Percentiles rank a stretch among this genome's conserved stretches.
Conservation (phyloP, 30 jellyfish, hydroid and myxozoan genomes). For the Aurelia sp. region DNA sequence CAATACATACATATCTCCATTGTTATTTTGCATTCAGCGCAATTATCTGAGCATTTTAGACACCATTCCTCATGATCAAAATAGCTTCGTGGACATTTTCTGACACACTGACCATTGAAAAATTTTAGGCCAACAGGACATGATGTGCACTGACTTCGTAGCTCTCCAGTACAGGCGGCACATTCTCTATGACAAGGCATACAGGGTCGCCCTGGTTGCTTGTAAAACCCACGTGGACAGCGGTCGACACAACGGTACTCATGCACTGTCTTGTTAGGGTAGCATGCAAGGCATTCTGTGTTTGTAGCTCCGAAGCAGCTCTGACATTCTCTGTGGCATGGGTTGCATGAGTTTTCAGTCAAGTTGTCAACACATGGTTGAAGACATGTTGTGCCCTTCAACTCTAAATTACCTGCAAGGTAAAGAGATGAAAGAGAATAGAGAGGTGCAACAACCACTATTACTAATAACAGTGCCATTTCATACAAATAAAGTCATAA, state of each 20-base stretch:
- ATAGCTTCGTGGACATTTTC: slow-evolving; percentile 70
- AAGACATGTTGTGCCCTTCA: slow-evolving; percentile 74
- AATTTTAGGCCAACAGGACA: slow-evolving; percentile 55
- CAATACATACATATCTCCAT: slow-evolving; percentile 84
- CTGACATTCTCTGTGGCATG: slow-evolving; percentile 86
- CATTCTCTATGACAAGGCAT: slow-evolving; percentile 76
- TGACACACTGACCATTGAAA: slow-evolving; percentile 51
- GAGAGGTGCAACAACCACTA: too few relatives aligned
- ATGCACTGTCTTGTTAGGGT: slow-evolving; percentile 60
- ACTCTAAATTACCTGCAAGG: slow-evolving; percentile 82
- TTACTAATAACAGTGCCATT: too few relatives aligned
- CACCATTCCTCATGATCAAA: slow-evolving; percentile 68
- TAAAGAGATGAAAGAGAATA: not conserved
- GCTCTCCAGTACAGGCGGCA: slow-evolving; percentile 50
- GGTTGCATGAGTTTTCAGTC: slow-evolving; percentile 85
- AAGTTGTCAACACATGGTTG: slow-evolving; percentile 94
- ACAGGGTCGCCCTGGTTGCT: slow-evolving; percentile 55
- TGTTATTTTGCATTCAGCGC: slow-evolving; percentile 75
- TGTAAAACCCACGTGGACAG: slow-evolving; percentile 72
- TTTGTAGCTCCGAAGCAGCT: slow-evolving; percentile 89
- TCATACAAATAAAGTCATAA: too few relatives aligned
- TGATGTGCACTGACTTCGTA: slow-evolving; percentile 47
- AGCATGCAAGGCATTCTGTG: slow-evolving; percentile 84
- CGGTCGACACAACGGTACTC: slow-evolving; percentile 67
- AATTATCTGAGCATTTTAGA: slow-evolving; percentile 73